phyloP scores from a whole-genome alignment of 2,797 vertebrate genomes.

The Dallia pectoralis region DNA sequence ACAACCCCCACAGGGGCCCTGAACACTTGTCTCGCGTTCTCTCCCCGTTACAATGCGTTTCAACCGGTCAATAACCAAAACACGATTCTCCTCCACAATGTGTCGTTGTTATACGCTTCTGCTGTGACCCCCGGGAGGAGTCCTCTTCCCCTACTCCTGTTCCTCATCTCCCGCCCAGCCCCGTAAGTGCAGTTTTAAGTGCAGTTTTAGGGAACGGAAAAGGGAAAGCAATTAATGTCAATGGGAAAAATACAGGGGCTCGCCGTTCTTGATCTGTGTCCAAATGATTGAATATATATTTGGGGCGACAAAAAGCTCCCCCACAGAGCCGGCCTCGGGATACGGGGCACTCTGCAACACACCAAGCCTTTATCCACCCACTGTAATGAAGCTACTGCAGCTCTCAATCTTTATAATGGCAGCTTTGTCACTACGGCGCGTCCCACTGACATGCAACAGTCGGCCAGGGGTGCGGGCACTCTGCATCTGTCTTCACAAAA shows the following conservation, averaged over 20 bases:
- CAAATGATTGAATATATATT: constrained; percentile 53
- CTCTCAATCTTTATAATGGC: constrained; percentile 31
- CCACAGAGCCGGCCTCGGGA: constrained; percentile 55
- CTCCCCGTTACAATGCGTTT: background rate
- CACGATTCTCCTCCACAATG: constrained; percentile 14
- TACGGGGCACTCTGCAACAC: constrained; percentile 20
- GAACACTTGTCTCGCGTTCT: too few species aligned
- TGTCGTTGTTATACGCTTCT: constrained; percentile 54
- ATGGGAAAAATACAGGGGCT: constrained; percentile 45
- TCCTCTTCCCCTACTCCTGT: constrained; percentile 34
- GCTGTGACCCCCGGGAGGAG: constrained; percentile 48
- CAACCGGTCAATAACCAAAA: background rate
- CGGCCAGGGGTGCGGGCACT: constrained; percentile 35
- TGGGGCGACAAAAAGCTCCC: constrained; percentile 29
- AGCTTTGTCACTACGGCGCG: constrained; percentile 26
- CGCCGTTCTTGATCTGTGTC: constrained; percentile 50
- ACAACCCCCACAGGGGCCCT: too few species aligned
- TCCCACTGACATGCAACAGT: constrained; percentile 8
- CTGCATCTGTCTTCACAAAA: constrained; percentile 42
- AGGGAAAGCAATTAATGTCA: constrained; percentile 62
- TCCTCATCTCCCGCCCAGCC: constrained; percentile 21
- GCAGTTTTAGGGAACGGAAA: constrained; percentile 37
- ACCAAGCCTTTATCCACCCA: constrained; percentile 32
- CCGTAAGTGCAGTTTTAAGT: constrained; percentile 45
- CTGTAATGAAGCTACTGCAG: constrained; percentile 6